Conservation (phyloP, 2,113 vertebrate species). For the Clarias batrachus region DNA sequence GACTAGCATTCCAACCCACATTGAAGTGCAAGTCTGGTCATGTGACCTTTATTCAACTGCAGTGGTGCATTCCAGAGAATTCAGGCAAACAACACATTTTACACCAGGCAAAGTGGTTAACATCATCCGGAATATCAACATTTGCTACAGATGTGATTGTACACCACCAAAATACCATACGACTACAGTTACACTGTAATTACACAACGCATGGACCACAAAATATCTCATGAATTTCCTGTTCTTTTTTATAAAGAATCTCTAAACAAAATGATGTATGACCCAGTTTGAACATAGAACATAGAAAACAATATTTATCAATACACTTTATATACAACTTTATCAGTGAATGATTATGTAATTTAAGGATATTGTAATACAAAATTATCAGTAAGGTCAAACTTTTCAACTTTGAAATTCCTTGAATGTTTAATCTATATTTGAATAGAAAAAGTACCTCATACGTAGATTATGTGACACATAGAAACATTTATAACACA, state of each 20-base stretch:
- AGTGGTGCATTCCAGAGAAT: not conserved
- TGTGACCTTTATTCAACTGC: not conserved
- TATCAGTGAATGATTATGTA: not conserved
- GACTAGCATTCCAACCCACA: conserved; percentile 2
- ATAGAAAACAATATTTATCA: not conserved
- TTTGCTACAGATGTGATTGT: not conserved
- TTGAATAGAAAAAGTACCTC: not conserved
- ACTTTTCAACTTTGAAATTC: not conserved
- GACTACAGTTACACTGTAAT: not conserved
- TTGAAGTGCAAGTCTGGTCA: not conserved
- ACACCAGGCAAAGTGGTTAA: not conserved
- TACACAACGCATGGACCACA: not conserved
- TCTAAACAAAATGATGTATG: not conserved
- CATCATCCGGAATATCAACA: not conserved
- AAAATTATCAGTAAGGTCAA: not conserved
- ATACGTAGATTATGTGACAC: not conserved
- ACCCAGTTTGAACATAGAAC: not conserved
- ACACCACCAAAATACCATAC: not conserved
- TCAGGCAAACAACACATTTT: not conserved
- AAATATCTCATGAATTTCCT: not conserved
- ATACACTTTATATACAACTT: not conserved
- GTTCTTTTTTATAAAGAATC: not conserved
- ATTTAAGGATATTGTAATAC: not conserved
- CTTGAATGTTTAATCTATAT: not conserved
- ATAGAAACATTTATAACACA: not conserved